Evolutionary conservation across 2,797 vertebrate species (phyloP), one percentile per base, ranked within the genome.

Genomic region (Lacerta agilis): DNA sequence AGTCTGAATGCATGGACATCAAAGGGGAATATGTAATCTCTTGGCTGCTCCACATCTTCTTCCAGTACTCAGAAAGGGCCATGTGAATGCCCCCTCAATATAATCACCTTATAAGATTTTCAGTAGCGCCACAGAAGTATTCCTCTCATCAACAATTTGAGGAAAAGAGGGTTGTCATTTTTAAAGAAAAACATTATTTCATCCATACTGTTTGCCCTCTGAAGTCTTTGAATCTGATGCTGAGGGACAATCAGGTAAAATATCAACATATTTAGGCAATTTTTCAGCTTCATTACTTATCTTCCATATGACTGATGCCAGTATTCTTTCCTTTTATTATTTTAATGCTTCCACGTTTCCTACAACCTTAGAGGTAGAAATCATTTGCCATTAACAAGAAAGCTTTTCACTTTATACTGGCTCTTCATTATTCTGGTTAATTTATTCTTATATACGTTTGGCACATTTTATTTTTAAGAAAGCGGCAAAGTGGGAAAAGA

Each of bases 221-320:
- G 49, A 55, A 55, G 13, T 15, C 49, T 55, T 55, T 55, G 13
- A 55, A 15, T 15, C 49, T 55, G 15, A 23, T 84, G 23, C 87
- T 71, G 87, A 27, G 4, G 0, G 13, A 36, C 64, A 85, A 91
- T 69, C 11, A 83, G 87, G 8, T 0, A 29, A 1, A 0, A 0
- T 73, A 88, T 79, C 85, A 18, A 66, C 29, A 87, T 83, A 82
- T 89, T 41, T 49, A 76, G 89, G 87, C 27, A 86, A n/a, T 85
- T 71, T 89, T 90, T 87, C 71, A 89, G 58, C 79, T 43, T 29
- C 38, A 2, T 67, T 72, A 43, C 82, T 89, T 84, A 83, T 71
- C 41, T 83, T 41, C 45, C 36, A 5, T 55, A 73, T 72, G 9
- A 55, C 13, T 55, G 49, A 58, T 43, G 25, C 8, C 45, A 25